Base-by-base conservation (phyloP, 2,888 invertebrate genomes). In the Drosophila mercatorum region DNA sequence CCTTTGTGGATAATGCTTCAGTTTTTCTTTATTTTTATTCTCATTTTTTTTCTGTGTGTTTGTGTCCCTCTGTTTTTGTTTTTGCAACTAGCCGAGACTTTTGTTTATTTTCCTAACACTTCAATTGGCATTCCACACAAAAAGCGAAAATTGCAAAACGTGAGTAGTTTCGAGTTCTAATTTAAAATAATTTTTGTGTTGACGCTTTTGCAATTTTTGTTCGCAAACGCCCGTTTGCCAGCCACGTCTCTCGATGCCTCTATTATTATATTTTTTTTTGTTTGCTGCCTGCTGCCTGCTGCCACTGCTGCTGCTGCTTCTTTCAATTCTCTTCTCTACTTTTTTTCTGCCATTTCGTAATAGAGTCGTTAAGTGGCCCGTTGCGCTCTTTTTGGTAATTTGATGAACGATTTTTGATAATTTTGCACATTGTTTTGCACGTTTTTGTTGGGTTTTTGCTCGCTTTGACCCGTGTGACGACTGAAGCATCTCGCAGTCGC, bases 381-480 rank as follows among this genome's bases (percentile, higher is more conserved):
- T 77, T 88, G 89, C 75, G 88, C 85, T 81, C 84, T 76, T 89
- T 90, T 89, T 88, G 88, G 87, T 90, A 88, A 88, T 88, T 88
- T 90, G 87, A 88, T 88, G 90, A 88, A 88, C 90, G 90, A 88
- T 90, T 88, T 88, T 88, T 88, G 87, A 88, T 88, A 90, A 88
- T 89, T 90, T 90, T 78, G 89, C 89, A 89, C 89, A 84, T 84
- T 80, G 79, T 78, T 84, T 90, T 84, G 88, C 89, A 89, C 82
- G 89, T 87, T 87, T 81, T 57, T 56, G 47, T 67, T 47, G 62
- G 47, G 38, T 61, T 58, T 62, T 46, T 62, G 53, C 52, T 72
- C 41, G 41, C 62, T 68, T 68, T 60, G 61, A 68, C 76, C 65
- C 62, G 64, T 56, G 67, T 67, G 67, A 67, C 51, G 71, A 59